These are phyloP conservation scores for Grammomys dolichurus DNA, from an alignment of 2,113 vertebrate species.

Conservation along the genomic window DNA sequence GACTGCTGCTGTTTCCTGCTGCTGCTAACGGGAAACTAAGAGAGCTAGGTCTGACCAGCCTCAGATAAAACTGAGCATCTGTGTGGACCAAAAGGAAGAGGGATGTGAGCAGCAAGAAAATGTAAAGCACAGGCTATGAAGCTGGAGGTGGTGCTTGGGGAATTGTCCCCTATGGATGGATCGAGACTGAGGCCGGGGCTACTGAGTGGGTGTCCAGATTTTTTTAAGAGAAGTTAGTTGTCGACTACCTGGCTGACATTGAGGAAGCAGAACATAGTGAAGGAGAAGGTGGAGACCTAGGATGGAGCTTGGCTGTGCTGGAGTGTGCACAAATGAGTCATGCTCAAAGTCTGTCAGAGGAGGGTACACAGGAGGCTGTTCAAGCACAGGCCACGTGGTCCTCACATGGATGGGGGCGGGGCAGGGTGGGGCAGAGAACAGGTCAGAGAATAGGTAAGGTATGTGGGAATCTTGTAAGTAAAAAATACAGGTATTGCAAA, in stretches of 20 bases:
- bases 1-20: background rate
- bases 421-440: background rate
- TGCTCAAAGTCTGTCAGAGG: background rate
- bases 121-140: background rate
- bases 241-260: background rate
- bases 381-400: background rate
- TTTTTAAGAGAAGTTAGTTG: background rate
- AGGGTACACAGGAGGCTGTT: background rate
- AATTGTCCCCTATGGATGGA: background rate
- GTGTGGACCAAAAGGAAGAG: background rate
- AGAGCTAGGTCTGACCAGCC: background rate
- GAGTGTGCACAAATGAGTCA: background rate
- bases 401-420: background rate
- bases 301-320: no score
- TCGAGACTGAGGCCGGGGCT: background rate
- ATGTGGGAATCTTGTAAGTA: background rate
- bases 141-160: background rate
- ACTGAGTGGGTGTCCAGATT: background rate
- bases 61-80: background rate
- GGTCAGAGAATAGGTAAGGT: constrained; percentile 21
- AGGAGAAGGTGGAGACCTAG: no score
- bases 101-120: background rate
- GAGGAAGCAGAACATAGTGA: background rate
- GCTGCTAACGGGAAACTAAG: background rate
- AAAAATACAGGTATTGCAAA: constrained; percentile 23